A percentile compares a stretch with the other conserved stretches of the same genome.
Evolutionary conservation across 2,888 invertebrate genomes (phyloP).

Genomic region (Erpobdella octoculata): DNA sequence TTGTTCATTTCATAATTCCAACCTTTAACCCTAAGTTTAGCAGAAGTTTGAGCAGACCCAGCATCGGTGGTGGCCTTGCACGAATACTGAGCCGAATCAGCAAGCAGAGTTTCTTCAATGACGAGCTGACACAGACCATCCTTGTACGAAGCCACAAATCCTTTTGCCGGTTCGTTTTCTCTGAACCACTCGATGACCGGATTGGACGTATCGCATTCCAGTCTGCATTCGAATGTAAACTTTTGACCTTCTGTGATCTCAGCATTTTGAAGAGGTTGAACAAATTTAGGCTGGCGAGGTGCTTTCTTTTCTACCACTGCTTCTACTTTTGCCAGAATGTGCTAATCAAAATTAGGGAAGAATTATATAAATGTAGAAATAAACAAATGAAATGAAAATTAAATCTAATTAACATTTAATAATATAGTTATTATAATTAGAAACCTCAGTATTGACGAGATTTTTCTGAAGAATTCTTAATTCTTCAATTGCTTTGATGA

Average conservation of each 20-base stretch:
- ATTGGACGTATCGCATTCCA: slow-evolving; percentile 43
- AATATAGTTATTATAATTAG: background rate
- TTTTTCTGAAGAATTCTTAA: slow-evolving; percentile 59
- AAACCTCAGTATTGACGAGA: slow-evolving; percentile 52
- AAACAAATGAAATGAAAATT: background rate
- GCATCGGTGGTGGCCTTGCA: slow-evolving; percentile 82
- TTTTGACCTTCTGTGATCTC: slow-evolving; percentile 50
- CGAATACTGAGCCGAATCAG: slow-evolving; percentile 79
- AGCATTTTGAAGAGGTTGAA: slow-evolving; percentile 61
- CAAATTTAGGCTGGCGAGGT: slow-evolving; percentile 59
- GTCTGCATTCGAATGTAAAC: slow-evolving; percentile 48
- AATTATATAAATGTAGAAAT: background rate
- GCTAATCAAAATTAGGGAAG: slow-evolving; percentile 24
- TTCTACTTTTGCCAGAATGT: slow-evolving; percentile 36
- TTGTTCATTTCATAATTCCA: slow-evolving; percentile 31
- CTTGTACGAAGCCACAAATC: slow-evolving; percentile 65
- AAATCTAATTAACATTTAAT: background rate
- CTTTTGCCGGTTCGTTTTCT: slow-evolving; percentile 67
- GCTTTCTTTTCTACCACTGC: slow-evolving; percentile 33
- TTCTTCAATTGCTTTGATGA: slow-evolving; percentile 58
- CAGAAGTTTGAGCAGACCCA: slow-evolving; percentile 75
- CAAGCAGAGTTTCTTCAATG: slow-evolving; percentile 77
- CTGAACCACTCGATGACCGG: slow-evolving; percentile 63
- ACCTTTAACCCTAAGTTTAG: slow-evolving; percentile 67
- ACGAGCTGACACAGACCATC: slow-evolving; percentile 66